phyloP scores from a whole-genome alignment of 2,888 invertebrate species.

The Xestia sexstrigata region DNA sequence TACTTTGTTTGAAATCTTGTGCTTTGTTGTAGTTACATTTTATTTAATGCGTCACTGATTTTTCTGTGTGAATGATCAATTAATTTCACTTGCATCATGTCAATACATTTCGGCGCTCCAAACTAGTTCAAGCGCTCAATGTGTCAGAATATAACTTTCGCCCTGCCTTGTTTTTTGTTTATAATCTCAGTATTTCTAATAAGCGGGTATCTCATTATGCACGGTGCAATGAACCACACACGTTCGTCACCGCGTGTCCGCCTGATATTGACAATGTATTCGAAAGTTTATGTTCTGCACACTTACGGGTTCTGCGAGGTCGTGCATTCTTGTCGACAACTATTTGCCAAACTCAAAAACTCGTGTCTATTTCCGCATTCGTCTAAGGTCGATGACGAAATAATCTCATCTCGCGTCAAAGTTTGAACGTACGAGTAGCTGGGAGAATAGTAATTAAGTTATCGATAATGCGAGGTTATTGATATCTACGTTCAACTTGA shows the following conservation, averaged over 20 bases:
- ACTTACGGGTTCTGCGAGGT: constrained; percentile 79
- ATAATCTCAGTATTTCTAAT: constrained; percentile 59
- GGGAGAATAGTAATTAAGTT: constrained; percentile 22
- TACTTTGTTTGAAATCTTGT: constrained; percentile 29
- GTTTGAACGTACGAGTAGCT: constrained; percentile 11
- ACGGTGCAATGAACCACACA: constrained; percentile 70
- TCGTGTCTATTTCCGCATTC: constrained; percentile 62
- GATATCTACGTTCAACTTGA: constrained; percentile 22
- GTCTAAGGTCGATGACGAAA: constrained; percentile 53
- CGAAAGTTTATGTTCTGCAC: constrained; percentile 85
- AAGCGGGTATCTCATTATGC: constrained; percentile 57
- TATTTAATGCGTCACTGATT: constrained; percentile 60
- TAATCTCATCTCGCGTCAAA: constrained; percentile 47
- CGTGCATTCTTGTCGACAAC: constrained; percentile 71
- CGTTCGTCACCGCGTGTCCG: constrained; percentile 67
- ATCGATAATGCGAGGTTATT: constrained; percentile 36
- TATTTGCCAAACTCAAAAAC: constrained; percentile 64
- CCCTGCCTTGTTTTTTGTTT: constrained; percentile 69
- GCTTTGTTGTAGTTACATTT: constrained; percentile 12
- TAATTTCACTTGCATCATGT: constrained; percentile 68
- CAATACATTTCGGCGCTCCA: constrained; percentile 65
- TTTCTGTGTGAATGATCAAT: constrained; percentile 65
- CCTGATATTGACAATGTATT: constrained; percentile 84
- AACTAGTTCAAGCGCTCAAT: constrained; percentile 77
- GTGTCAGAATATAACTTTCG: constrained; percentile 79